Evolutionary conservation across 2,888 invertebrate species (phyloP).

Genomic region (Diarsia rubi): DNA sequence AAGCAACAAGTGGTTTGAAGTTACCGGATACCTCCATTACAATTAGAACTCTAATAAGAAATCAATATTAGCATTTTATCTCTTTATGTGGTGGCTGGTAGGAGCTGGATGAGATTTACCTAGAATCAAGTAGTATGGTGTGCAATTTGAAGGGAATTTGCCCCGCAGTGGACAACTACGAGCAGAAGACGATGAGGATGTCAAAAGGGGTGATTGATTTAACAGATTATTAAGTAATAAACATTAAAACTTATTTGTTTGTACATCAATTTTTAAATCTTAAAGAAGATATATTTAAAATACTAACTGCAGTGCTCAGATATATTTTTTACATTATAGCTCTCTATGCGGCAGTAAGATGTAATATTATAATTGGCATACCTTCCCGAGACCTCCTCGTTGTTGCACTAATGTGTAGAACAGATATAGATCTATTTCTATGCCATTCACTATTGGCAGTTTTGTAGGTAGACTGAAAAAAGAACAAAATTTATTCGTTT

Average conservation of each 20-base stretch:
- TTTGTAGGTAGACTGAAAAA: conserved; percentile 91
- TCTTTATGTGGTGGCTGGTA: background rate
- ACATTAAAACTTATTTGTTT: background rate
- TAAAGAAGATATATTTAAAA: background rate
- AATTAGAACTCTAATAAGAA: background rate
- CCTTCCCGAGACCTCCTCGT: conserved; percentile 98
- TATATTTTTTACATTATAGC: no score
- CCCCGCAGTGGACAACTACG: background rate
- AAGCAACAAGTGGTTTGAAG: background rate
- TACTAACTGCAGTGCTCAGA: no score
- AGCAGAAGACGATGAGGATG: background rate
- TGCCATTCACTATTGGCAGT: conserved; percentile 95
- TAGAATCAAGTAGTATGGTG: background rate
- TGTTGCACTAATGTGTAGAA: conserved; percentile 98
- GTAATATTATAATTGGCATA: conserved; percentile 83
- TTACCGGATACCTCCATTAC: background rate
- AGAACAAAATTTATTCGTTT: background rate
- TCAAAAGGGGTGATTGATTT: background rate
- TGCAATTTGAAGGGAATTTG: background rate
- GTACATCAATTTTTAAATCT: background rate
- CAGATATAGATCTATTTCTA: conserved; percentile 97
- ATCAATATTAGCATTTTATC: background rate
- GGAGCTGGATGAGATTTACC: background rate
- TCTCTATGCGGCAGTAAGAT: no score
- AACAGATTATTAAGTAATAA: background rate